Base-by-base conservation (phyloP, 2,888 invertebrate species). In the Nipponacmea schrenckii region DNA sequence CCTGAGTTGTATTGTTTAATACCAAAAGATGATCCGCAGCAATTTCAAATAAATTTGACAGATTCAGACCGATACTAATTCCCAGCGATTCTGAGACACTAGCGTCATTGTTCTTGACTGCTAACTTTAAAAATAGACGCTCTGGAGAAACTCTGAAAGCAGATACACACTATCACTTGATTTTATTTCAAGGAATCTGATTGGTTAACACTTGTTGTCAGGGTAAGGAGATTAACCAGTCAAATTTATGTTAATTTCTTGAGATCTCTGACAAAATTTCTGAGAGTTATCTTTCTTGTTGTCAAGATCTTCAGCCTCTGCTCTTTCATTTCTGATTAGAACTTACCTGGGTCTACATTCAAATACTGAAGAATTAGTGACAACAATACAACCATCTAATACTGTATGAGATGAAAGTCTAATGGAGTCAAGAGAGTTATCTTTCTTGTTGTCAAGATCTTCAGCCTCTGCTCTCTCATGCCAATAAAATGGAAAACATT, bases 21-120 rank as follows among this genome's bases (percentile, higher is more conserved):
- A 93, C 91, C 84, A 96, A 90, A 83, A 95, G 91, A 87, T 94
- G 91, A 89, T 96, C 96, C 0, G 95, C 95, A 45, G 95, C 94
- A 80, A 93, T 92, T 86, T 95, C 94, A 75, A 87, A 88, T 77
- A 96, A 91, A 68, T 93, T 89, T 69, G 93, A 92, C 67, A 94
- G 89, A 81, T 93, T 92, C 69, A 93, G 88, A 66, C 92, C 91
- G 12, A 88, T 79, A 72, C 92, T 90, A 67, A 90, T 87, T 0
- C 92, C 91, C 62, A 93, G 85, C 80, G 90, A 90, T 80, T 92
- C 92, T 10, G 92, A 92, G 81, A 90, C 90, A 63, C 91, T 90
- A 10, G 92, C 83, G 80, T 92, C 91, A 74, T 90, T 90, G 66
- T 90, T 90, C 79, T 90, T 90, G 56, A 92, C 88, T 69, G 92